Base-by-base conservation (phyloP, 2,797 vertebrate species). In the Scolopax bukidnonensis region DNA sequence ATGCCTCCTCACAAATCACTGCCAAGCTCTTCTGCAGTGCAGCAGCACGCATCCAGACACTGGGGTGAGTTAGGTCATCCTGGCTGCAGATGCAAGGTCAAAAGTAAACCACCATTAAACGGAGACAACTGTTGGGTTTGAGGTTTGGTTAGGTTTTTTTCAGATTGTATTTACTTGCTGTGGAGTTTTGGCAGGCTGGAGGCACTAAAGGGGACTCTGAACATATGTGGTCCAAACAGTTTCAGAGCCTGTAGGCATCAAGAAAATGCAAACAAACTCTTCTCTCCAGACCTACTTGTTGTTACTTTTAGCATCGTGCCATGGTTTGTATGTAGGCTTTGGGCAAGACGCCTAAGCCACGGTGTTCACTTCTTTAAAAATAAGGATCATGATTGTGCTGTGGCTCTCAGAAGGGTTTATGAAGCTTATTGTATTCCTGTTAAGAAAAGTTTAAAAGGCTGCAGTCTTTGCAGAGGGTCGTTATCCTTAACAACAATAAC, bases 41-140 rank as follows among this genome's bases (percentile, higher is more conserved):
- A 87, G 90, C 83, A 78, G 67, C 74, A 27, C 53, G 5, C 18
- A 21, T 70, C 54, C 77, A 67, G 36, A 69, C 2, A 4, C 51
- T 76, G 51, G 77, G 63, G 15, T 83, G 75, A 80, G 36, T 89
- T 76, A 87, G 70, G 67, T 30, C 3, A 1, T 74, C 77, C 92
- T 87, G 88, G 63, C 74, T 87, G 70, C 54, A 77, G n/a, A 51
- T 60, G 25, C 74, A 84, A 93, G 63, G 92, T 93, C 77, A 74
- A 20, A 40, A 78, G 83, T 90, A 84, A 73, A 79, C 15, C n/a
- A 45, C n/a, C n/a, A 38, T 73, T 90, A 87, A 91, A 68, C 19
- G 36, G 33, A 70, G 41, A 59, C 32, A 89, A 19, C 30, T 76
- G 20, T 65, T 85, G 61, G 54, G 11, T 21, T 38, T 10, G 25